phyloP scores from a whole-genome alignment of 2,888 invertebrate species.

The Brassicogethes aeneus region DNA sequence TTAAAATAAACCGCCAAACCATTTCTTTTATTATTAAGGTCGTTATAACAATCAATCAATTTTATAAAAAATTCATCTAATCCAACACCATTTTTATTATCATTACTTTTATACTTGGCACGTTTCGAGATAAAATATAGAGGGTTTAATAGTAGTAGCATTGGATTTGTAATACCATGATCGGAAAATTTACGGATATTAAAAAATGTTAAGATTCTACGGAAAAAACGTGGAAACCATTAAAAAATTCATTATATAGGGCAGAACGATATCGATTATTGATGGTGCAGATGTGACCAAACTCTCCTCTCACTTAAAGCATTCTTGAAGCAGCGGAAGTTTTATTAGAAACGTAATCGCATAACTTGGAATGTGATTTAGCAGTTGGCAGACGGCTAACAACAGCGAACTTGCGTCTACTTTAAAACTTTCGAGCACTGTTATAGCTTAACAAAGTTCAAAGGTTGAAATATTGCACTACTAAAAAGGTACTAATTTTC shows the following conservation, averaged over 20 bases:
- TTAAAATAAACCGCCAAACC: too few relatives aligned
- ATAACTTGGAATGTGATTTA: slow-evolving; percentile 34
- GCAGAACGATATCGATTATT: slow-evolving; percentile 28
- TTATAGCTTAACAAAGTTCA: slow-evolving; percentile 10
- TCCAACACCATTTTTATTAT: too few relatives aligned
- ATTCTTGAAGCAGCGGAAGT: slow-evolving; percentile 26
- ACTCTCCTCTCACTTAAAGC: slow-evolving; percentile 27
- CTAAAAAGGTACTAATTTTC: slow-evolving; percentile 3
- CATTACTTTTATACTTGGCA: too few relatives aligned
- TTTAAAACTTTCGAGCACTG: slow-evolving; percentile 5
- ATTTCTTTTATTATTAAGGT: too few relatives aligned
- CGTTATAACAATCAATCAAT: too few relatives aligned
- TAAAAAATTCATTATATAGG: slow-evolving; percentile 28
- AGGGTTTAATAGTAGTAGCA: too few relatives aligned
- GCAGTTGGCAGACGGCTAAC: slow-evolving; percentile 15
- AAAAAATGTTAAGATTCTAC: slow-evolving; percentile 3
- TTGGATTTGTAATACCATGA: not conserved
- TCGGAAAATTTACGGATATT: not conserved
- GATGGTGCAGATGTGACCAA: slow-evolving; percentile 32
- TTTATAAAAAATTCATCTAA: too few relatives aligned
- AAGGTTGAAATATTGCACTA: slow-evolving; percentile 10
- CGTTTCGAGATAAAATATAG: too few relatives aligned
- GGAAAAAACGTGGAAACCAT: slow-evolving; percentile 20
- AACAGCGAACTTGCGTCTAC: not conserved
- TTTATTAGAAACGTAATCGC: slow-evolving; percentile 32